These are phyloP conservation scores for Hyla sarda DNA, from an alignment of 2,113 vertebrate genomes.

Conservation along the genomic window DNA sequence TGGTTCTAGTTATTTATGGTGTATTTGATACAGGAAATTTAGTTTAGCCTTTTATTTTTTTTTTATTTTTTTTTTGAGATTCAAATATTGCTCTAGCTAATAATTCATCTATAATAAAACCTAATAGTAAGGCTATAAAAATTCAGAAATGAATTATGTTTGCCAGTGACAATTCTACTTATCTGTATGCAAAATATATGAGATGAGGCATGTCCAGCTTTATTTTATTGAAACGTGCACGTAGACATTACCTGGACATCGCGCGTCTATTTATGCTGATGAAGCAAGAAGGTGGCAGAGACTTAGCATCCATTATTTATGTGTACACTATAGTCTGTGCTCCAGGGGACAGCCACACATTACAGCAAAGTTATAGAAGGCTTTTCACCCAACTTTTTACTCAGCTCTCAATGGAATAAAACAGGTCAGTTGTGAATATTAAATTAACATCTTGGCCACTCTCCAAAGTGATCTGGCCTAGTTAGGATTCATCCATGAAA, in stretches of 20 bases:
- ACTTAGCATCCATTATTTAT: conserved; percentile 72
- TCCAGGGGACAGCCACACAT: conserved; percentile 66
- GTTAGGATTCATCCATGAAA: conserved; percentile 73
- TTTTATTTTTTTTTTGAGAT: no score
- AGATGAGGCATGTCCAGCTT: background rate
- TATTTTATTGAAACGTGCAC: conserved; percentile 46
- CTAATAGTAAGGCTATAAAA: background rate
- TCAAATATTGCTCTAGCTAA: background rate
- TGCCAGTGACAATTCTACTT: background rate
- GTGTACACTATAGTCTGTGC: conserved; percentile 65
- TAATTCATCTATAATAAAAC: background rate
- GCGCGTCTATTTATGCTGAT: conserved; percentile 63
- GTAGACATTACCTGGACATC: conserved; percentile 61
- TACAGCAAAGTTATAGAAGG: conserved; percentile 69
- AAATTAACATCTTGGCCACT: conserved; percentile 74
- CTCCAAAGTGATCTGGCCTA: conserved; percentile 77
- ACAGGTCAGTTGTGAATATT: conserved; percentile 76
- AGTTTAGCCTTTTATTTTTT: background rate
- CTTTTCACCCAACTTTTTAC: conserved; percentile 74
- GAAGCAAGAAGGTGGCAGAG: conserved; percentile 65
- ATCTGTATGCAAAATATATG: background rate
- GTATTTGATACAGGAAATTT: background rate
- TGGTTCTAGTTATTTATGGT: background rate
- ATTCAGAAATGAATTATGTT: background rate
- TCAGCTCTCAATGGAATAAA: conserved; percentile 74